Evolutionary conservation across 2,888 invertebrate genomes (phyloP).

Genomic region (Andrena fulva): DNA sequence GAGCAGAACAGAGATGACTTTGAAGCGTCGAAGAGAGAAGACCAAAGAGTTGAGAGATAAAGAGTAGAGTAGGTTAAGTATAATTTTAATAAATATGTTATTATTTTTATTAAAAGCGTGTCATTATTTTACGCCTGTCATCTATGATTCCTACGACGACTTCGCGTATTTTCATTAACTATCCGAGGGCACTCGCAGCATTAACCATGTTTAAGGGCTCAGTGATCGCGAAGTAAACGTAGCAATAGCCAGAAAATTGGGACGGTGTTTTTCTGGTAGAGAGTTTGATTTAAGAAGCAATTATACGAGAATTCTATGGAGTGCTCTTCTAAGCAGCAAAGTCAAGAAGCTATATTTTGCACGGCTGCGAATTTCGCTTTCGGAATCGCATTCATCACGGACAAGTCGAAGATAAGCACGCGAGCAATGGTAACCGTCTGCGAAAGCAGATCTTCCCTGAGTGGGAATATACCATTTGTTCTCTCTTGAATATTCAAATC

Average conservation of each 20-base stretch:
- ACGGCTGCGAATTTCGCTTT: conserved; percentile 1
- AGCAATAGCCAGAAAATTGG: no score
- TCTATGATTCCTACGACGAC: conserved; percentile 25
- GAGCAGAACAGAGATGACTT: no score
- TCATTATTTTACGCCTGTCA: background rate
- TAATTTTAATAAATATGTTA: no score
- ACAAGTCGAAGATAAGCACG: conserved; percentile 2
- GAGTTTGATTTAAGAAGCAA: background rate
- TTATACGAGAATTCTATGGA: background rate
- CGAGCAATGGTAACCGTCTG: background rate
- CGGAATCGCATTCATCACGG: conserved; percentile 3
- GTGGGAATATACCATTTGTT: background rate
- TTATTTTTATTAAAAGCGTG: no score
- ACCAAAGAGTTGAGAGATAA: no score
- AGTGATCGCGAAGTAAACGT: no score
- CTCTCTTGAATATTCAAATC: background rate
- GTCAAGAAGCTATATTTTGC: background rate
- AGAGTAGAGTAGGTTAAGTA: no score
- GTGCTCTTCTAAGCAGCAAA: background rate
- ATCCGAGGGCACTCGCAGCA: no score
- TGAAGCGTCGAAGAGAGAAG: no score
- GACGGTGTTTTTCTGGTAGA: no score
- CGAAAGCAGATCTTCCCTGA: background rate
- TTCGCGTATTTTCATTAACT: background rate
- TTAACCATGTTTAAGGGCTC: no score